These are phyloP conservation scores for Drosophila subobscura DNA, from an alignment of 1,140 invertebrate species.

Conservation along the genomic window DNA sequence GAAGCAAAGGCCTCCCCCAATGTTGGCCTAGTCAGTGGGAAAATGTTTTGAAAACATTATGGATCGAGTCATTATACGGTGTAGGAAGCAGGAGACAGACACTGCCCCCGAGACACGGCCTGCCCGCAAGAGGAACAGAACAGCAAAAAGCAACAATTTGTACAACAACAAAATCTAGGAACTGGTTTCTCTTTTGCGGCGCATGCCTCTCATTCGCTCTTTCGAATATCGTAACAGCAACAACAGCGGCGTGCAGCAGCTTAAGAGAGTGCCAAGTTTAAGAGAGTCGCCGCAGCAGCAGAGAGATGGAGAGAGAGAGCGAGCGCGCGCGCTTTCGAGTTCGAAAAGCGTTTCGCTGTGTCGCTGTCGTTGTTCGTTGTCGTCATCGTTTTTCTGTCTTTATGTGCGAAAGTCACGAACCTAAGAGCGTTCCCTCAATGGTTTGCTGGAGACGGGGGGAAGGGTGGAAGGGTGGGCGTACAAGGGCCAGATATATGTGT, in stretches of 20 bases:
- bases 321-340: slow-evolving; percentile 40
- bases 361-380: slow-evolving; percentile 19
- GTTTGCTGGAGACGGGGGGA: slow-evolving; percentile 5
- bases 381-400: slow-evolving; percentile 19
- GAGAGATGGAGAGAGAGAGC: not conserved
- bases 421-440: not conserved
- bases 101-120: too few relatives aligned
- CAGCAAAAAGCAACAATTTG: slow-evolving; percentile 20
- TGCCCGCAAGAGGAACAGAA: too few relatives aligned
- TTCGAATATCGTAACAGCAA: slow-evolving; percentile 60
- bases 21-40: slow-evolving; percentile 57
- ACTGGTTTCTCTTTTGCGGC: slow-evolving; percentile 41
- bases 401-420: slow-evolving; percentile 56
- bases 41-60: slow-evolving; percentile 68
- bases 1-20: slow-evolving; percentile 16
- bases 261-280: slow-evolving; percentile 71
- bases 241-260: not conserved
- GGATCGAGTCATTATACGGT: slow-evolving; percentile 16
- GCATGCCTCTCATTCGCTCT: slow-evolving; percentile 20
- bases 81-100: not conserved
- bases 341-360: slow-evolving; percentile 53
- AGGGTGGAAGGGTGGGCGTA: slow-evolving; percentile 6
- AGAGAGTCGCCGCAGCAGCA: slow-evolving; percentile 33
- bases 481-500: slow-evolving; percentile 45
- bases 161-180: slow-evolving; percentile 24